These are phyloP conservation scores for Drosophila willistoni DNA, from an alignment of 1,140 invertebrate species.

Conservation along the genomic window DNA sequence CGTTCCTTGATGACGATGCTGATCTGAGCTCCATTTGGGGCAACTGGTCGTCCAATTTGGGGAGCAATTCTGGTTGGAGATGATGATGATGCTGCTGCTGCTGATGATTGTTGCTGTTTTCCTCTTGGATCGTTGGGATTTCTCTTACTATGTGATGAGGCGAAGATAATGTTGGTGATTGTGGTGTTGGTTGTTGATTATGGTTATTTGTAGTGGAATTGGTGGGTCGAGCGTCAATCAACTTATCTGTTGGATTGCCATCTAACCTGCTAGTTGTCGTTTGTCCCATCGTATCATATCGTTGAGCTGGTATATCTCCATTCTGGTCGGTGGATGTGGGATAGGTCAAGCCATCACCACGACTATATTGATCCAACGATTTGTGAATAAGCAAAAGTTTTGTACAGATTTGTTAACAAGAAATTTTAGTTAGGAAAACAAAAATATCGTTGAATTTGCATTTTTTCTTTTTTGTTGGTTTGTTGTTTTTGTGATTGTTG, in stretches of 20 bases:
- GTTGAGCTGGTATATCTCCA: constrained; percentile 83
- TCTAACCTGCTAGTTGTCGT: constrained; percentile 89
- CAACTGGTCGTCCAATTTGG: constrained; percentile 3
- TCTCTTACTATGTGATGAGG: constrained; percentile 57
- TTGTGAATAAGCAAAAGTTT: constrained; percentile 81
- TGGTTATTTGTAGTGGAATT: constrained; percentile 44
- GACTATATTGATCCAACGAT: constrained; percentile 86
- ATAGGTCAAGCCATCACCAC: constrained; percentile 94
- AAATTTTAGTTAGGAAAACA: constrained; percentile 49
- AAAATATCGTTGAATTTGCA: not conserved
- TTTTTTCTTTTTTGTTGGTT: constrained; percentile 42
- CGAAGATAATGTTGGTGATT: constrained; percentile 11
- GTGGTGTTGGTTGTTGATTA: constrained; percentile 22
- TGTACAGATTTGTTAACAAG: constrained; percentile 61
- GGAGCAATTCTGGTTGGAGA: not conserved
- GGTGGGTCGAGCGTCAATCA: constrained; percentile 65
- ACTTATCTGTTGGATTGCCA: constrained; percentile 74
- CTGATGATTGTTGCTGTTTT: not conserved
- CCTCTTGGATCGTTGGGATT: constrained; percentile 20
- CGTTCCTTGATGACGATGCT: constrained; percentile 32
- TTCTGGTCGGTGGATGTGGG: constrained; percentile 91
- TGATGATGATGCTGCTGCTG: too few species aligned
- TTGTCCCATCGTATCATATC: constrained; percentile 95
- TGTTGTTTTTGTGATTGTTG: constrained; percentile 70
- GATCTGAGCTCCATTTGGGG: not conserved